Percentiles rank a stretch among this genome's conserved stretches.
Evolutionary conservation across 2,113 vertebrate genomes (phyloP).

Genomic region (Erythrocebus patas): DNA sequence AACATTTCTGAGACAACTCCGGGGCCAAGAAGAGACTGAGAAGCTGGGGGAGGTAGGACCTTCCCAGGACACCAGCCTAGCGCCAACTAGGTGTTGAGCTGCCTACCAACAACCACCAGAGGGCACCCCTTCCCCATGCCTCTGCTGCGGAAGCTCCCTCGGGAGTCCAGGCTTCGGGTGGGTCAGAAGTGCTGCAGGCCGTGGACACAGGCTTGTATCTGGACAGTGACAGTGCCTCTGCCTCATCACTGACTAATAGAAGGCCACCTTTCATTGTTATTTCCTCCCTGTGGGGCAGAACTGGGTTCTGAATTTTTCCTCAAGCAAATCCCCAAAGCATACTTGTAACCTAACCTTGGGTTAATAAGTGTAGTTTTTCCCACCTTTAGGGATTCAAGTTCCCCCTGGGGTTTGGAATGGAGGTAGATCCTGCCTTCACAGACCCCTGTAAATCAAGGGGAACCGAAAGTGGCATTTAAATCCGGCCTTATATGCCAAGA

Average conservation of each 20-base stretch:
- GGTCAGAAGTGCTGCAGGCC: not conserved
- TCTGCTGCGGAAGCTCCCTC: accelerated
- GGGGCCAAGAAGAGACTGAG: not conserved
- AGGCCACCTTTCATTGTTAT: not conserved
- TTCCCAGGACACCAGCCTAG: not conserved
- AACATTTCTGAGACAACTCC: not conserved
- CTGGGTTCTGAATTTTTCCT: not conserved
- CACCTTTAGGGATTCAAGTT: not conserved
- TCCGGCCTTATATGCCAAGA: not conserved
- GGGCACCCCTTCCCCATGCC: not conserved
- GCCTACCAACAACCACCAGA: not conserved
- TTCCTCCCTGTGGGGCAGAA: not conserved
- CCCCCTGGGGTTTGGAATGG: not conserved
- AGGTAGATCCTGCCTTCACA: not conserved
- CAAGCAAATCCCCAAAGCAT: not conserved
- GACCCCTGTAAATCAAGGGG: not conserved
- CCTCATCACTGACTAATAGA: not conserved
- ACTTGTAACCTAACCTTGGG: not conserved
- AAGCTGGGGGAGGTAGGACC: not conserved
- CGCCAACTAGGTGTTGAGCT: not conserved
- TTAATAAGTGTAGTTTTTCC: not conserved
- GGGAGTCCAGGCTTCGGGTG: not conserved
- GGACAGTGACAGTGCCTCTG: not conserved
- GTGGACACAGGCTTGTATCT: not conserved
- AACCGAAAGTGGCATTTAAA: not conserved